Conservation (phyloP, 2,797 vertebrate genomes). For the Muscicapa comitata region DNA sequence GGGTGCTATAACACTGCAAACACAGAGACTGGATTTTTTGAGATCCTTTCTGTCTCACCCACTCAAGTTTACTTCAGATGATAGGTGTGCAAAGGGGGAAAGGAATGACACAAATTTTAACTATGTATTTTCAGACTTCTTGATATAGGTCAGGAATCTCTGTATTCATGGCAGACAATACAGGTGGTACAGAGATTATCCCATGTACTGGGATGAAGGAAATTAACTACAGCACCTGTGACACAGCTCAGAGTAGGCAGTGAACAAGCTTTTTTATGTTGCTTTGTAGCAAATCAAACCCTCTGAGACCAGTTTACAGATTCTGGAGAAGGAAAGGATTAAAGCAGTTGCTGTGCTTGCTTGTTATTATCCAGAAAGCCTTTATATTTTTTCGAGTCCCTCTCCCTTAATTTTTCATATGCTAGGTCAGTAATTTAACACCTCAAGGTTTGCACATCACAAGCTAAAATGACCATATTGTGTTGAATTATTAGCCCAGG, state of each 20-base stretch:
- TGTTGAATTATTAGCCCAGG: slow-evolving; percentile 68
- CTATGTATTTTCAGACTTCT: background rate
- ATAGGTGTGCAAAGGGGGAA: background rate
- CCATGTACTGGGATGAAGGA: background rate
- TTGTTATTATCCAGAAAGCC: slow-evolving; percentile 54
- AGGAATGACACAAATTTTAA: background rate
- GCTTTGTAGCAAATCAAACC: slow-evolving; percentile 51
- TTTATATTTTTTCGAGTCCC: slow-evolving; percentile 64
- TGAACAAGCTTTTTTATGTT: background rate
- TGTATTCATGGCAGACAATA: background rate
- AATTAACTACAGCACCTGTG: slow-evolving; percentile 28
- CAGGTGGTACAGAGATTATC: slow-evolving; percentile 13
- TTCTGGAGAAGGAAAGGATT: slow-evolving; percentile 59
- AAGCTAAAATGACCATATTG: slow-evolving; percentile 70
- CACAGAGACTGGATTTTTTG: background rate
- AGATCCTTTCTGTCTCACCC: background rate
- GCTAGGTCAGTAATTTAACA: slow-evolving; percentile 77
- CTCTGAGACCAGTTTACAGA: slow-evolving; percentile 49
- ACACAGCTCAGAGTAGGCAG: background rate
- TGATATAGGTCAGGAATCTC: background rate
- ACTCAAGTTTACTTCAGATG: background rate
- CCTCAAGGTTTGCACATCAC: slow-evolving; percentile 71
- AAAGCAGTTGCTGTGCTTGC: slow-evolving; percentile 52
- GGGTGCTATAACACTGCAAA: background rate
- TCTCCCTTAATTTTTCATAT: slow-evolving; percentile 54